phyloP scores from a whole-genome alignment of 92 coral and sea anemone species.

The Porites lobata region DNA sequence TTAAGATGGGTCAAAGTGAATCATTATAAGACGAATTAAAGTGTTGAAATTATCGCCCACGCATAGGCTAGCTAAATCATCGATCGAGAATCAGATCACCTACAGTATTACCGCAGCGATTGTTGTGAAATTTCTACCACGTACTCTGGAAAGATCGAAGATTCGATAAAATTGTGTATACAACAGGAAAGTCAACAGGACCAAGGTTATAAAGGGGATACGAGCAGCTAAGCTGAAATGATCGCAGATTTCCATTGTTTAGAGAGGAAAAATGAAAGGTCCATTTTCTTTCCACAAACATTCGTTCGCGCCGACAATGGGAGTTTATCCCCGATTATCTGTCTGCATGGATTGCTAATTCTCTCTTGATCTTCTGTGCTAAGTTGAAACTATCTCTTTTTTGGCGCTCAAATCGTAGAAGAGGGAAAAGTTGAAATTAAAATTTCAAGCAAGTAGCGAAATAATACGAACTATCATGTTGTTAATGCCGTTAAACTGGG shows the following conservation, averaged over 20 bases:
- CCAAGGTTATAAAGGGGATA: neutral
- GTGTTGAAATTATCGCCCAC: neutral
- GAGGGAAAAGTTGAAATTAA: neutral
- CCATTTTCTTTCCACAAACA: constrained; percentile 10
- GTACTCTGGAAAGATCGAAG: too few relatives aligned
- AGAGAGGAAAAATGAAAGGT: constrained; percentile 2
- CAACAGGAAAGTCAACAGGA: too few relatives aligned
- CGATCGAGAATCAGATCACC: neutral
- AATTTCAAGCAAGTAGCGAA: neutral
- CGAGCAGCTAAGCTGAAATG: neutral
- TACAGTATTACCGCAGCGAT: neutral
- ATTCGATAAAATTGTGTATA: too few relatives aligned
- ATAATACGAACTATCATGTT: neutral
- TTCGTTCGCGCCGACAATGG: constrained; percentile 7
- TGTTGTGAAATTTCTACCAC: too few relatives aligned
- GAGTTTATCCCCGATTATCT: constrained; percentile 27
- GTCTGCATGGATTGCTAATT: constrained; percentile 13
- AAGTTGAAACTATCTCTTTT: neutral
- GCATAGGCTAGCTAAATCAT: neutral
- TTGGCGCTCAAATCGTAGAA: neutral
- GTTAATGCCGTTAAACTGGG: neutral
- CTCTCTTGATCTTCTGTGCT: neutral
- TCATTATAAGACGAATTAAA: neutral
- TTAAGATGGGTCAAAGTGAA: too few relatives aligned
- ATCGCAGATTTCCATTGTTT: neutral